Evolutionary conservation across 92 coral and sea anemone genomes (phyloP).

Genomic region (Epizoanthus illoricatus): DNA sequence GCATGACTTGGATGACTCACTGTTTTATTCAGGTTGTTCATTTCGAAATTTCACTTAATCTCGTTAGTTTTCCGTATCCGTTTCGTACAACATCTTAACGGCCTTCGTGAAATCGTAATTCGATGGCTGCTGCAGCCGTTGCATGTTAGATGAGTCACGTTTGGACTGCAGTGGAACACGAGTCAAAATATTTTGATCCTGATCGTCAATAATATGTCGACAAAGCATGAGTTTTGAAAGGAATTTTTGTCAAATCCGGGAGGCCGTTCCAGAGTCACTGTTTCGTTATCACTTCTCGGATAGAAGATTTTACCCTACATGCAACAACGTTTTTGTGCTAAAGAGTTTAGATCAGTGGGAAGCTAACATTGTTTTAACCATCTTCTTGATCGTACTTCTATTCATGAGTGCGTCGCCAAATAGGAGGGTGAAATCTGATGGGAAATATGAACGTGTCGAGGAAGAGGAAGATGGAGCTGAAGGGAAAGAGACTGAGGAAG

Average conservation of each 20-base stretch:
- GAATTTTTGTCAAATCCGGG: background rate
- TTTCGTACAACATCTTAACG: background rate
- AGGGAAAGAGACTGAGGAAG: constrained; percentile 36
- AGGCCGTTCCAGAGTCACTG: no score
- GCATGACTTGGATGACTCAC: constrained; percentile 37
- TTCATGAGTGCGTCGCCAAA: constrained; percentile 33
- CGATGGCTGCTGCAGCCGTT: background rate
- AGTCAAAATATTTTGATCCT: constrained; percentile 17
- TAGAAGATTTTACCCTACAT: background rate
- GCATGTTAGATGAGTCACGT: background rate
- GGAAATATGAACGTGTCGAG: constrained; percentile 31
- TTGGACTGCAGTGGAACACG: background rate
- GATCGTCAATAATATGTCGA: constrained; percentile 13
- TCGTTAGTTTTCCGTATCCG: background rate
- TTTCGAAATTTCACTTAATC: background rate
- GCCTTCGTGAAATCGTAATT: background rate
- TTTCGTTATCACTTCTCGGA: no score
- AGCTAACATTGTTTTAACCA: background rate
- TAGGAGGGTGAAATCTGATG: constrained; percentile 28
- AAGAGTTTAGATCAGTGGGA: constrained; percentile 5
- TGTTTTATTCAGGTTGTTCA: background rate
- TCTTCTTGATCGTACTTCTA: constrained; percentile 5
- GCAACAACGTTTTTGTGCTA: background rate
- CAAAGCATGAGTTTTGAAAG: constrained; percentile 9
- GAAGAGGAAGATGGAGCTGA: constrained; percentile 59